Evolutionary conservation across 2,113 vertebrate species (phyloP), one percentile per base, ranked within the genome.

Genomic region (Oryzias woworae): DNA sequence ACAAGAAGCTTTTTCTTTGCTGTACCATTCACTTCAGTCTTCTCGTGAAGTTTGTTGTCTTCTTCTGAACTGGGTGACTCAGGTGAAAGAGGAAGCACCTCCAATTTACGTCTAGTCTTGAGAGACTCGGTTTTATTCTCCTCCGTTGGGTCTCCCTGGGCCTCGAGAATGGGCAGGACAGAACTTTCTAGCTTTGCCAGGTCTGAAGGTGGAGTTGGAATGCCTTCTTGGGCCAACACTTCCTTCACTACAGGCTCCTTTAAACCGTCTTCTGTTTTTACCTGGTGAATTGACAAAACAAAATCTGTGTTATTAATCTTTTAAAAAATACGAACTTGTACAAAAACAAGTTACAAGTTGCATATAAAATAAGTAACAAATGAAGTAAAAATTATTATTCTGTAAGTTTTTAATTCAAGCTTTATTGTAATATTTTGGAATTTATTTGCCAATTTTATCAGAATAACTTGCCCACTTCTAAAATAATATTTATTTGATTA

Each of bases 111-210:
- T 44, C 88, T 89, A 22, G 90, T 90, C n/a, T 89, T 94, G 3
- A 88, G 52, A 15, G 90, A 90, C 64, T 89, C 85, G 14, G 79
- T 77, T 61, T 67, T 56, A 58, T 76, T 81, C 51, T 90, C 73
- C 0, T 91, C 89, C 76, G 92, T 64, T 0, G 91, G 84, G 83
- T 77, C 91, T 80, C 88, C 76, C 81, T 97, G 92, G 77, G 95
- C 94, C 88, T 97, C 94, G 78, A 98, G 92, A 88, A 99, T 97
- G 44, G 96, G 95, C 41, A 98, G 91, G 43, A 99, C 95, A 0
- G 94, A 95, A 77, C 93, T 98, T 86, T 98, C 96, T 57, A 99
- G 70, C 83, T 97, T 98, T 55, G 95, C 94, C 48, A 98, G 84
- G 82, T 96, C 96, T 59, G 97, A 94, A 26, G 94, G 94, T 80